These are phyloP conservation scores for Pterophyllum scalare DNA, from an alignment of 2,113 vertebrate species.

Conservation along the genomic window DNA sequence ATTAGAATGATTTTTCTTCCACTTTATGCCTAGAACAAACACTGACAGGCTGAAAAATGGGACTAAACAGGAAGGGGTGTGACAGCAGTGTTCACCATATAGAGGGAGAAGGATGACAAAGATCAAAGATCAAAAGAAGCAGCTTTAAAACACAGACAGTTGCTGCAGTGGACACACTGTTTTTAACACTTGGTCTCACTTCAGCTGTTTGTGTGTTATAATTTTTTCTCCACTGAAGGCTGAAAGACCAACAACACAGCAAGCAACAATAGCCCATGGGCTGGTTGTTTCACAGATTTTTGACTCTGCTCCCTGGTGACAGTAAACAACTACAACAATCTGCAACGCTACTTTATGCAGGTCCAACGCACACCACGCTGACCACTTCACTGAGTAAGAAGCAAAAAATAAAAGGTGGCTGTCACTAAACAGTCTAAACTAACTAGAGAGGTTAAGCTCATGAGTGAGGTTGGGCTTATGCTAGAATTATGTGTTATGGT, in stretches of 20 bases:
- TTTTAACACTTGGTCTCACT: background rate
- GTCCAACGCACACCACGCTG: background rate
- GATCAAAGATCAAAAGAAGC: rapidly evolving
- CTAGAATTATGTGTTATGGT: background rate
- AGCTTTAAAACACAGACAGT: background rate
- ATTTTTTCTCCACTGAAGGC: background rate
- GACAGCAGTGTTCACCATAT: background rate
- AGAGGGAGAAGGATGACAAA: background rate
- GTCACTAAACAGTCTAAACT: background rate
- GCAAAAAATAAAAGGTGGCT: background rate
- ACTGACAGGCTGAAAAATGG: background rate
- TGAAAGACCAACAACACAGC: background rate
- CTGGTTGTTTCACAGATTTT: background rate
- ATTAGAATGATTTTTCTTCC: background rate
- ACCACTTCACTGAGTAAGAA: background rate
- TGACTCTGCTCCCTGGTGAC: background rate
- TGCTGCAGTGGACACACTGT: too few species aligned
- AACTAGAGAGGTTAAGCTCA: background rate
- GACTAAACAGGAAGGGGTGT: background rate
- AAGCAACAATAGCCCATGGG: background rate
- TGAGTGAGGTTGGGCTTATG: background rate
- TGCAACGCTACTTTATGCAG: too few species aligned
- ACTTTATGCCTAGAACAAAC: background rate
- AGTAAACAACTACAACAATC: background rate
- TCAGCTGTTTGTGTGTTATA: background rate